These are phyloP conservation scores for Epistrophe eligans DNA, from an alignment of 2,888 invertebrate genomes.

Conservation along the genomic window DNA sequence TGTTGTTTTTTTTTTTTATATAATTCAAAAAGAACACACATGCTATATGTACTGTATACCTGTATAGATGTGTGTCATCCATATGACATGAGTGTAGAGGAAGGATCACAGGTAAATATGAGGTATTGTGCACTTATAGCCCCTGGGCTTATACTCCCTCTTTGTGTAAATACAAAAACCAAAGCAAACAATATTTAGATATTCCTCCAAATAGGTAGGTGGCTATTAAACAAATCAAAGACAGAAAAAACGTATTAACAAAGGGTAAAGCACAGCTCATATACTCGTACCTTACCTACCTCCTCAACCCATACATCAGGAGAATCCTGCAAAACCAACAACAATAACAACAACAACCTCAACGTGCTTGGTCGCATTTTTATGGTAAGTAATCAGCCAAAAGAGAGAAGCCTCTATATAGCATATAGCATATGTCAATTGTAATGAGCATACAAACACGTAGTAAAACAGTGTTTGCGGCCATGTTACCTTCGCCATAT, in stretches of 20 bases:
- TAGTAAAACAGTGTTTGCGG: constrained; percentile 13
- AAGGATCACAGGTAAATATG: not conserved
- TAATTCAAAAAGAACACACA: constrained; percentile 27
- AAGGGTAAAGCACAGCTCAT: not conserved
- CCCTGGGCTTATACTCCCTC: constrained; percentile 1
- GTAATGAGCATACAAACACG: constrained; percentile 14
- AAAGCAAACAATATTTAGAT: constrained; percentile 37
- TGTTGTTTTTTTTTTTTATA: not conserved
- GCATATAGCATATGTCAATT: constrained; percentile 5
- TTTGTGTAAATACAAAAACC: constrained; percentile 27
- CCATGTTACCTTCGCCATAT: constrained; percentile 18
- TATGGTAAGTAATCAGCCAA: constrained; percentile 15
- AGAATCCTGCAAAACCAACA: constrained; percentile 1
- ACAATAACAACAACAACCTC: not conserved
- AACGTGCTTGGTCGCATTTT: not conserved
- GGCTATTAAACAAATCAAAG: constrained; percentile 40
- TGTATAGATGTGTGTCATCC: not conserved
- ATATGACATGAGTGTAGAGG: not conserved
- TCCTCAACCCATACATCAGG: too few species aligned
- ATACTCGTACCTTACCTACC: not conserved
- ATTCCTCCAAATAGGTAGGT: constrained; percentile 27
- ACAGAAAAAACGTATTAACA: constrained; percentile 10
- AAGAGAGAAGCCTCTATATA: not conserved
- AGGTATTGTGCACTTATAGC: constrained; percentile 19
- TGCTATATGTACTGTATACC: not conserved